Base-by-base conservation (phyloP, 1,140 invertebrate species). In the Zaprionus taronus region DNA sequence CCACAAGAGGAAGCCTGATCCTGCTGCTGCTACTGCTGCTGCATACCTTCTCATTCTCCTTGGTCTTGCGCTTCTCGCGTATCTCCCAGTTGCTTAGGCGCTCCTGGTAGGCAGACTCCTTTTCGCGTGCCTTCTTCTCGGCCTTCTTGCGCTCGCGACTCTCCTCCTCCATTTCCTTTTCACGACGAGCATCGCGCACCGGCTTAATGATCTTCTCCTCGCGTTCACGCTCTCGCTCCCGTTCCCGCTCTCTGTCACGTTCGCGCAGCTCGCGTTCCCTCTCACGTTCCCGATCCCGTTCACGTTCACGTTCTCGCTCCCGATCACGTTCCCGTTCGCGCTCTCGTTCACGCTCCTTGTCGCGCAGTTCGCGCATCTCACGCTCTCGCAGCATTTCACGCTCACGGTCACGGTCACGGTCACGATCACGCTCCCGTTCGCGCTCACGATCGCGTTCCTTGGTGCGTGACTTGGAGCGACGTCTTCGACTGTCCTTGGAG, bases 91-190 rank as follows among this genome's bases (percentile, higher is more conserved):
- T 96, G 66, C 97, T 95, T 12, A 94, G 94, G 84, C 95, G 93
- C 93, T 98, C 97, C 93, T 99, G 97, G 94, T 99, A 99, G 15
- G 97, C 96, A 14, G 96, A 96, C 94, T 99, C 98, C 93, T 99
- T 99, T 92, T 99, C 98, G 22, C 98, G 93, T 0, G 98, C 96
- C 93, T 97, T 96, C 92, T 98, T 96, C 89, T 99, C 98, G 20
- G 96, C 94, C 85, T 98, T 96, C 87, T 98, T 97, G 87, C 97
- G 96, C 89, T 99, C 98, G 66, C 97, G 96, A 3, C 95, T 94
- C 92, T 99, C 98, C 92, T 98, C 98, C 92, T 99, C 97, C 79
- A 98, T 95, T 93, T 98, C 97, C 92, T 97, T 95, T 91, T 97
- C 97, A 57, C 96, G 93, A 24, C 96, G 93, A 65, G 95, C 93